Evolutionary conservation across 2,113 vertebrate species (phyloP).

Genomic region (Diphyllodes magnificus): DNA sequence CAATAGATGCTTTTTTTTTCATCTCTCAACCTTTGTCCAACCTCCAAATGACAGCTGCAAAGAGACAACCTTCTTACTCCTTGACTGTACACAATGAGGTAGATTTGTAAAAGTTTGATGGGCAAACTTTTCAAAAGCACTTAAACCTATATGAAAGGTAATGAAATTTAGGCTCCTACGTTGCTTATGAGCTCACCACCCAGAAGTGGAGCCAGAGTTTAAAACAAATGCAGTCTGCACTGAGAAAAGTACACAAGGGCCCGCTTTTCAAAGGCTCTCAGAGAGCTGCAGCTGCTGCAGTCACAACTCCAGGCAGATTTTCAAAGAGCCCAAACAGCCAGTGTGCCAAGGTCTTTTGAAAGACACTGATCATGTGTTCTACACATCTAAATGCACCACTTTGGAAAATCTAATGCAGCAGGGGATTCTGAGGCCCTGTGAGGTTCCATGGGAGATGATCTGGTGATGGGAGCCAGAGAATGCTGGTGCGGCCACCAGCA

Average conservation of each 20-base stretch:
- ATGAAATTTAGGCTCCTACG: background rate
- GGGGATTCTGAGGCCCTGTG: background rate
- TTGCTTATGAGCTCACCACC: background rate
- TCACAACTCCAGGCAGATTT: background rate
- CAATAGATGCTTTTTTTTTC: background rate
- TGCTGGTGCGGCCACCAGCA: rapidly evolving
- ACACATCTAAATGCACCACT: background rate
- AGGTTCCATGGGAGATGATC: background rate
- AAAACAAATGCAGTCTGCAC: background rate
- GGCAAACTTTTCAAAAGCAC: background rate
- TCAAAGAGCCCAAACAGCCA: background rate
- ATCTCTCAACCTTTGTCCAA: background rate
- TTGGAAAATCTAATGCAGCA: background rate
- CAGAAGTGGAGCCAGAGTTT: background rate
- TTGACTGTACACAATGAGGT: background rate
- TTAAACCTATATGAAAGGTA: background rate
- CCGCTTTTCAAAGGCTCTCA: background rate
- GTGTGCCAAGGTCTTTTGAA: background rate
- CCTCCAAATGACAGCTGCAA: background rate
- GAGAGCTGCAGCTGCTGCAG: background rate
- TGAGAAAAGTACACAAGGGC: background rate
- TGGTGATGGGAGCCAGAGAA: background rate
- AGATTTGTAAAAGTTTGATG: background rate
- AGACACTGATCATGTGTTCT: background rate
- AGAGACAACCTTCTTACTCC: background rate